Percentiles rank a stretch among this genome's conserved stretches.
Evolutionary conservation across 2,113 vertebrate genomes (phyloP).

Genomic region (Xyliphius kryptos): DNA sequence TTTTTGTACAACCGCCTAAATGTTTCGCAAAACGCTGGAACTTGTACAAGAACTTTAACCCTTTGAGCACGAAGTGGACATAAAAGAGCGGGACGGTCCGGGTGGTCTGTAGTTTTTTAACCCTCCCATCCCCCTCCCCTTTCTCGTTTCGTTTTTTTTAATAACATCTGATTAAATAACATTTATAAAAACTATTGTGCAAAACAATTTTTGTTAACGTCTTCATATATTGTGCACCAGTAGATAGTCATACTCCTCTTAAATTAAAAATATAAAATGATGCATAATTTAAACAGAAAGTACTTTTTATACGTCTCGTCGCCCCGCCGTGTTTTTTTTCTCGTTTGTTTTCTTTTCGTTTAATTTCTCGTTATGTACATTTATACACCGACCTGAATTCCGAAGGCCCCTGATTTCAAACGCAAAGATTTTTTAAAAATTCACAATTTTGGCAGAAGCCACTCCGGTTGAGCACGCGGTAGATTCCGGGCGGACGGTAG

Average conservation of each 20-base stretch:
- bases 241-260: constrained; percentile 71
- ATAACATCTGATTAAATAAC: constrained; percentile 70
- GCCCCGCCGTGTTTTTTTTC: too few relatives aligned
- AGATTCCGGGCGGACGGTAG: too few relatives aligned
- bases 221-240: constrained; percentile 74
- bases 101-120: too few relatives aligned
- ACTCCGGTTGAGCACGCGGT: constrained; percentile 31
- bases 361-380: constrained; percentile 60
- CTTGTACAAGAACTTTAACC: constrained; percentile 88
- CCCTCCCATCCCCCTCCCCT: too few relatives aligned
- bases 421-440: constrained; percentile 47
- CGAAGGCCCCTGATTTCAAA: constrained; percentile 65
- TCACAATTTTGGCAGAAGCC: constrained; percentile 42
- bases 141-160: constrained; percentile 43
- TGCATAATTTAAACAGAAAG: constrained; percentile 78
- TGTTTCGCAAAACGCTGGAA: constrained; percentile 84
- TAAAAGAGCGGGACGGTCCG: constrained; percentile 58
- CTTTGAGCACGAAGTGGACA: constrained; percentile 90
- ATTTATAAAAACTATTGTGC: constrained; percentile 86
- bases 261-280: constrained; percentile 80
- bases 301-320: constrained; percentile 55
- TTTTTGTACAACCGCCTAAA: constrained; percentile 89
- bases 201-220: constrained; percentile 83
- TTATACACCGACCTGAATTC: constrained; percentile 74
- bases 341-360: too few relatives aligned